Base-by-base conservation (phyloP, 2,113 vertebrate genomes). In the Rhea pennata region DNA sequence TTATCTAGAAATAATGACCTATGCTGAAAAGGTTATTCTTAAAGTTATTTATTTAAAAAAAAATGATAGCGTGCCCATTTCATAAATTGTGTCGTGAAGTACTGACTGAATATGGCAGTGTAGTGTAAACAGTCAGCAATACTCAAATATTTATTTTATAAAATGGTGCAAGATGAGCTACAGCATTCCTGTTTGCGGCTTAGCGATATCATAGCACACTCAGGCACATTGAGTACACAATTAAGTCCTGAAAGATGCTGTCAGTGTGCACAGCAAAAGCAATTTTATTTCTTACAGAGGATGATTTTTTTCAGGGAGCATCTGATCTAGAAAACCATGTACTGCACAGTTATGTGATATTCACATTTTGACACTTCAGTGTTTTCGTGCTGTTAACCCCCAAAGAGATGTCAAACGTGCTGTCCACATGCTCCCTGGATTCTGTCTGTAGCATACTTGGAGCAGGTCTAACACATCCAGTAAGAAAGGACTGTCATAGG, bases 221-320 rank as follows among this genome's bases (percentile, higher is more conserved):
- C n/a, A 26, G 15, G 27, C n/a, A 50, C 1, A 0, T n/a, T 50
- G 53, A 6, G n/a, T 16, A 13, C 7, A 50, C 8, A 61, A 23
- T 29, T 50, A 24, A 44, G 31, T 24, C 42, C 31, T 46, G 69
- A 77, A 91, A 70, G 44, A 85, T 2, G 72, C 29, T 73, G 54
- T 74, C 66, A 36, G 12, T 39, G 23, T 71, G 44, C 79, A 78
- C 10, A 40, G 50, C 8, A 10, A 78, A 7, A 84, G 61, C 65
- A 88, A 77, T 50, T 12, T 8, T 0, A 24, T 78, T 46, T 74
- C 4, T 65, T 56, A 82, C 74, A 29, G 40, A 69, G 15, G 50
- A 46, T 4, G 31, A 53, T 58, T 77, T 90, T 73, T 92, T 73
- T 90, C 12, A 54, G 48, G 42, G 22, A 86, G 8, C n/a, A 72